Evolutionary conservation across 2,888 invertebrate genomes (phyloP).

Genomic region (Synanthedon andrenaeformis): DNA sequence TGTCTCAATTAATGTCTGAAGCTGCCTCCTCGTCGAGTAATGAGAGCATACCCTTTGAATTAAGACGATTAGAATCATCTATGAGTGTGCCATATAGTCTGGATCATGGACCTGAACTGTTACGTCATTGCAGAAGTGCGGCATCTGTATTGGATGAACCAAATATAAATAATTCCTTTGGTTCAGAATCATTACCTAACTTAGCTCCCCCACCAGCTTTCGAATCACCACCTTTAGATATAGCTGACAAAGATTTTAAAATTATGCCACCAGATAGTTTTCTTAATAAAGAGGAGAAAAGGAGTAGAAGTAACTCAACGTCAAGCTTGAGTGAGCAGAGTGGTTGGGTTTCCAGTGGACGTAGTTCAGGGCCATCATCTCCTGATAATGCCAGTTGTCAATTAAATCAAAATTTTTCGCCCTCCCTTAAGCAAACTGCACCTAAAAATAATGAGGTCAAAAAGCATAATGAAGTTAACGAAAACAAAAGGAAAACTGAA

Average conservation of each 20-base stretch:
- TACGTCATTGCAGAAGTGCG: constrained; percentile 70
- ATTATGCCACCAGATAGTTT: constrained; percentile 63
- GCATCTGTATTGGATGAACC: constrained; percentile 70
- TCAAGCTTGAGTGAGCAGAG: constrained; percentile 85
- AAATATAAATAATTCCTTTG: constrained; percentile 61
- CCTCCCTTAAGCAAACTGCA: constrained; percentile 34
- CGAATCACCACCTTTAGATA: constrained; percentile 66
- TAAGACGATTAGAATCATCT: constrained; percentile 68
- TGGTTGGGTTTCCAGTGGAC: constrained; percentile 87
- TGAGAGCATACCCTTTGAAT: constrained; percentile 63
- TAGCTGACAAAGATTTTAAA: constrained; percentile 63
- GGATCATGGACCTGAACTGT: constrained; percentile 56
- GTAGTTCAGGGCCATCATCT: constrained; percentile 74
- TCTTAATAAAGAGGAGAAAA: constrained; percentile 52
- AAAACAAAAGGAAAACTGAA: constrained; percentile 27
- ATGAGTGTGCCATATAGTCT: constrained; percentile 76
- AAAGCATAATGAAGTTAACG: constrained; percentile 34
- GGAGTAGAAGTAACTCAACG: constrained; percentile 67
- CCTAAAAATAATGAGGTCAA: constrained; percentile 29
- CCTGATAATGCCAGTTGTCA: constrained; percentile 70
- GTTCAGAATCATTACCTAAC: constrained; percentile 80
- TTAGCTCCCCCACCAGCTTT: constrained; percentile 74
- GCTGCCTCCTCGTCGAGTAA: constrained; percentile 73
- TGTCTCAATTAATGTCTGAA: constrained; percentile 65
- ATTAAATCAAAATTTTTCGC: constrained; percentile 57